Evolutionary conservation across 2,113 vertebrate genomes (phyloP).

Genomic region (Lophochroa leadbeateri): DNA sequence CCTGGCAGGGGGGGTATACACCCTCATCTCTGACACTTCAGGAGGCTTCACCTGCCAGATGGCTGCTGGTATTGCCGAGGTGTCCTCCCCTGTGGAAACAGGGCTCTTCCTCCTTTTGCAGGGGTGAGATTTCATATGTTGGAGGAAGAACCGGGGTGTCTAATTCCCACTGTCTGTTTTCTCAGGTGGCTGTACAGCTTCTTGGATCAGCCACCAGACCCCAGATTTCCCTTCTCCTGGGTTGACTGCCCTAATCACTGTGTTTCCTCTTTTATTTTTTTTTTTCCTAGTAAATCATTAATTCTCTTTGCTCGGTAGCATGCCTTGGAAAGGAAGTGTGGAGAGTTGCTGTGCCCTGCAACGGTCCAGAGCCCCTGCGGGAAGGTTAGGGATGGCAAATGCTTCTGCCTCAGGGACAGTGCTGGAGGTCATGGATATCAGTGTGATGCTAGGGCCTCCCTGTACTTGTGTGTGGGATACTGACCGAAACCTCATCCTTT

Average conservation of each 20-base stretch:
- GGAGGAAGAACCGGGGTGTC: neutral
- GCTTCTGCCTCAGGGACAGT: neutral
- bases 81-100: neutral
- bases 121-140: neutral
- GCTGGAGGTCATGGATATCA: accelerated
- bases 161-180: neutral
- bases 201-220: neutral
- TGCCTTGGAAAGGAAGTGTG: neutral
- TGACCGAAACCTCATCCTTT: neutral
- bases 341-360: accelerated
- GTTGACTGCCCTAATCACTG: neutral
- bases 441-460: neutral
- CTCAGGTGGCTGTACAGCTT: neutral
- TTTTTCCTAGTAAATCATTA: neutral
- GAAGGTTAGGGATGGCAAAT: neutral
- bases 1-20: neutral
- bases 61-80: neutral
- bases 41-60: neutral
- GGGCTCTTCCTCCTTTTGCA: neutral
- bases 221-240: neutral
- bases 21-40: neutral
- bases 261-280: neutral
- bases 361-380: neutral
- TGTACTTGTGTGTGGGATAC: accelerated
- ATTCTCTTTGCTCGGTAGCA: neutral